Evolutionary conservation across 2,113 vertebrate species (phyloP), one percentile per base, ranked within the genome.

Genomic region (Toxotes chatareus): DNA sequence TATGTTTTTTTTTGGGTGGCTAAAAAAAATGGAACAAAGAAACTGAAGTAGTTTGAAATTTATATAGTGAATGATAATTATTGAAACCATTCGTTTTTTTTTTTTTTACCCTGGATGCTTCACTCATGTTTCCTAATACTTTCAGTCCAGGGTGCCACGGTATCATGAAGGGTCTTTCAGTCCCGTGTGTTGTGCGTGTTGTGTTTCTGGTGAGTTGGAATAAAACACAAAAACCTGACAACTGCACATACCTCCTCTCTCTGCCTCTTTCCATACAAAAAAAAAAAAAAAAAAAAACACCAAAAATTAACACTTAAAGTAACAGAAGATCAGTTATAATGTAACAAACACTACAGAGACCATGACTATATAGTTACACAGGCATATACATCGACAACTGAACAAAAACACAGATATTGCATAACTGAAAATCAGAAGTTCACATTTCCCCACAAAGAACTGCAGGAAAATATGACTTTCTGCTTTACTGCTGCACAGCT

Each of bases 401-500:
- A 81, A 90, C 68, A 86, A 76, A 66, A 77, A 71, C 78, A 84
- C 40, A 53, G 32, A 73, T 13, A 62, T 75, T 72, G 68, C 73
- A 79, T 73, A 60, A 80, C 68, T 80, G 47, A 84, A 21, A 11
- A 27, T 73, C 69, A 88, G 68, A 77, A 56, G 49, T 53, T 49
- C 32, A 19, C 42, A 23, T 49, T 73, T 80, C 32, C 77, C 73
- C 67, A 57, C 55, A 13, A 44, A 73, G 44, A 83, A 1, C 27
- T 32, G 80, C 65, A 80, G 82, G 90, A 80, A 87, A 90, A 85
- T 12, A 62, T 17, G 53, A 88, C 76, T 73, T 86, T 85, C 86
- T 81, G 89, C 65, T 93, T 88, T 83, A 88, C 47, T 83, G 93
- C 93, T 93, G 91, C 88, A 85, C 75, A 76, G 77, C 92, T 92